A percentile compares a stretch with the other conserved stretches of the same genome.
phyloP scores from a whole-genome alignment of 92 coral and sea anemone species.

The Virgularia gustaviana region DNA sequence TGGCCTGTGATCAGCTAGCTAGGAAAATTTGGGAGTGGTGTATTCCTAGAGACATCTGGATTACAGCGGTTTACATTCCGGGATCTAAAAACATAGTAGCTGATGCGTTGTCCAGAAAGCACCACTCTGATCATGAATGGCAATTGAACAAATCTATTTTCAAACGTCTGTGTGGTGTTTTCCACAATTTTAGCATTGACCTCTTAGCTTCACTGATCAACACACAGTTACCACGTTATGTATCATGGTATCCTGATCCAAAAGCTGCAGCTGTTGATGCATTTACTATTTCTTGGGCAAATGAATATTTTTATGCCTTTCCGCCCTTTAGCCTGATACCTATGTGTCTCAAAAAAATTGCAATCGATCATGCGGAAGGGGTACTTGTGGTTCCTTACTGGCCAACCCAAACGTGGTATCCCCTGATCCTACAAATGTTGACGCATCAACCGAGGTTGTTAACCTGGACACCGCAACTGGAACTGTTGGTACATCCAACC shows the following conservation, averaged over 20 bases:
- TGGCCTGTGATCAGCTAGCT: slow-evolving; percentile 39
- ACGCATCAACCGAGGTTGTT: slow-evolving; percentile 32
- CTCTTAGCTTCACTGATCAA: slow-evolving; percentile 38
- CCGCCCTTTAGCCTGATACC: slow-evolving; percentile 30
- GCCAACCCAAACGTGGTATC: slow-evolving; percentile 51
- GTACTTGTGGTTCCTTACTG: slow-evolving; percentile 34
- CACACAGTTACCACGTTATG: slow-evolving; percentile 23
- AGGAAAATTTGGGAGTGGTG: too few relatives aligned
- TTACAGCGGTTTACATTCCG: slow-evolving; percentile 36
- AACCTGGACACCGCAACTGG: slow-evolving; percentile 36
- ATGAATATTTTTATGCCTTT: slow-evolving; percentile 35
- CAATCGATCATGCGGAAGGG: slow-evolving; percentile 28
- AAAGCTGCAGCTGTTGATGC: slow-evolving; percentile 27
- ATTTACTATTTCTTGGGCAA: slow-evolving; percentile 36
- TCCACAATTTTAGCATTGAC: slow-evolving; percentile 21
- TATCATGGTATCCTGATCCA: slow-evolving; percentile 51
- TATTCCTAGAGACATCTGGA: slow-evolving; percentile 24
- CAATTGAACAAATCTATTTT: too few relatives aligned
- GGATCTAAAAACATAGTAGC: slow-evolving; percentile 45
- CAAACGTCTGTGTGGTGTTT: slow-evolving; percentile 1
- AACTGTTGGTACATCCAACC: slow-evolving; percentile 33
- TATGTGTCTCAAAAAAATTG: slow-evolving; percentile 37
- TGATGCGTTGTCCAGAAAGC: slow-evolving; percentile 42
- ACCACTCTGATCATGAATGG: slow-evolving; percentile 46
- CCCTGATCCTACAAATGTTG: slow-evolving; percentile 39